These are phyloP conservation scores for Xestia sexstrigata DNA, from an alignment of 2,888 invertebrate species.

Conservation along the genomic window DNA sequence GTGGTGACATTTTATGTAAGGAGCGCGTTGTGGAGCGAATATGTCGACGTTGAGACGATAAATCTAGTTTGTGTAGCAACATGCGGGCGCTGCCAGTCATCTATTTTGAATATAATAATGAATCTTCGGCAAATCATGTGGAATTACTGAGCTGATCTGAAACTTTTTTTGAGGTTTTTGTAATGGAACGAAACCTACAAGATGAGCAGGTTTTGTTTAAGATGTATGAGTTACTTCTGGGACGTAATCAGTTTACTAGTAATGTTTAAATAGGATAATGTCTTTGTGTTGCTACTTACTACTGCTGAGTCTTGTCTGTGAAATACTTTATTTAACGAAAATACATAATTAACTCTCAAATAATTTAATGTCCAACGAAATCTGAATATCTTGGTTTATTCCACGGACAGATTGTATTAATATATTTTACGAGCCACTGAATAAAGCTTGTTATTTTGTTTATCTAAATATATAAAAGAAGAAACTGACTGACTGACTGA, in stretches of 20 bases:
- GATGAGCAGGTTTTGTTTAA: background rate
- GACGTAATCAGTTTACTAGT: no score
- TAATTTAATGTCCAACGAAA: background rate
- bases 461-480: no score
- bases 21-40: background rate
- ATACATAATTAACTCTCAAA: background rate
- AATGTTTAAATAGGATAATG: background rate
- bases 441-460: background rate
- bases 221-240: background rate
- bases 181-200: background rate
- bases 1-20: background rate
- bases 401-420: background rate
- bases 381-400: background rate
- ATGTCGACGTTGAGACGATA: background rate
- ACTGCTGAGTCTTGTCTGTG: no score
- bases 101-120: background rate
- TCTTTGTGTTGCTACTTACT: no score
- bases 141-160: background rate
- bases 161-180: background rate
- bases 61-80: constrained; percentile 4
- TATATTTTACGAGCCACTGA: background rate
- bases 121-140: background rate
- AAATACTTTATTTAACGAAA: background rate
- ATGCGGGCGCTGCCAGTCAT: background rate
- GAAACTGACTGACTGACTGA: no score